Base-by-base conservation (phyloP, 92 coral and sea anemone species). In the Porites rus region DNA sequence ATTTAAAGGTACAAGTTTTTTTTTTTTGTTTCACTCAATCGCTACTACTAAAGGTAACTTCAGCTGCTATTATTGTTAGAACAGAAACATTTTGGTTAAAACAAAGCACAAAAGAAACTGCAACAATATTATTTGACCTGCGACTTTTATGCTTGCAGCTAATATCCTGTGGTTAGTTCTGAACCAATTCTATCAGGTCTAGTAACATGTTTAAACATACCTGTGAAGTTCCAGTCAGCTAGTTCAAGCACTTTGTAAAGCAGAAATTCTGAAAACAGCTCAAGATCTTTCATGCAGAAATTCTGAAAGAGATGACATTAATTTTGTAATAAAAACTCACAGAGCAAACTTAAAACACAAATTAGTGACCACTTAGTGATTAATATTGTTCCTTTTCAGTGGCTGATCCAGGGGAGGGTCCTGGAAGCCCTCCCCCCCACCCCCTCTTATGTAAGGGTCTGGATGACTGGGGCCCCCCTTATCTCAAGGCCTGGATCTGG, bases 241-340 rank as follows among this genome's bases (percentile, higher is more conserved):
- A 97, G 76, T 82, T 97, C 99, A 85, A 97, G 88, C 78, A 97
- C 88, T 52, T 93, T 88, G 54, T 82, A 68, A 72, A 97, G 95
- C 66, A 97, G 89, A 78, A 90, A 97, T 81, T 89, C 84, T 53
- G 99, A 90, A 71, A 95, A 92, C 61, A 96, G 82, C 56, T 97
- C 97, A 54, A 97, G 83, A 77, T 94, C 99, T 77, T 84, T 86
- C 75, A 97, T 79, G 62, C 99, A 95, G 79, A 95, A 95, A 73
- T 92, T 97, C 99, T 97, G 79, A 90, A 83, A 81, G 25, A 4
- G 69, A 69, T 80, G 4, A 25, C 24, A 60, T n/a, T 38, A 38
- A 38, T 38, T 38, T 2, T 7, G n/a, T 12, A 63, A 38, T 51
- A 4, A 46, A 14, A 70, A 80, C 51, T 17, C 13, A 19, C 17